Evolutionary conservation across 37 sponge, comb jelly and placozoan species (phyloP), one percentile per base, ranked within the genome.

Genomic region (Cliona cf. orientalis): DNA sequence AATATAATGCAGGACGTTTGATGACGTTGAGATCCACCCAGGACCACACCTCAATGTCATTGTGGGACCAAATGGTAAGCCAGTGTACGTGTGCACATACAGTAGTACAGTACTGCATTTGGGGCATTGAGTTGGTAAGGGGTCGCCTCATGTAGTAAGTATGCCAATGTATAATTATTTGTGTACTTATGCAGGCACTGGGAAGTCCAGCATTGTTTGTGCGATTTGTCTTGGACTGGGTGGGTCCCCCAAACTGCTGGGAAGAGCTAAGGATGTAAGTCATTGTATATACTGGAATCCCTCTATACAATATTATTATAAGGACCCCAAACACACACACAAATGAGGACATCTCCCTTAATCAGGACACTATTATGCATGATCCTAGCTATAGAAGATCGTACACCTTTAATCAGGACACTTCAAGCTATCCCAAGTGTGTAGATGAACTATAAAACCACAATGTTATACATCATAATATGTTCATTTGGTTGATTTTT

Each of bases 171-270:
- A 7, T 36, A 62, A 19, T 76, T 66, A 25, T 59, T 76, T 59
- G 14, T 21, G 64, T 26, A 14, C 6, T 63, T 7, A 2, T 82
- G 7, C 74, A 91, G 92, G 98, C 21, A 94, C 95, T 71, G 99
- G 99, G 3, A 99, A 99, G 82, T 97, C 97, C 5, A 94, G 97
- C 43, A 69, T 99, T 66, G 95, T 99, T 60, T 99, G 99, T 92
- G 99, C 95, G 0, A 68, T 96, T 0, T 99, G 99, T 58, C 82
- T 99, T 0, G 99, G 97, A 23, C 80, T 99, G n/a, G 99, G 91
- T 23, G 99, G 99, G 3, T 41, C 66, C 26, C 56, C 95, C 0
- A 90, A 38, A 2, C 68, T 99, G 0, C 75, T 99, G 43, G 99
- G 99, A 33, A 69, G 99, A 68, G 99, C 99, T 49, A 94, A 79